phyloP scores from a whole-genome alignment of 2,797 vertebrate genomes.

The Gorsachius magnificus region DNA sequence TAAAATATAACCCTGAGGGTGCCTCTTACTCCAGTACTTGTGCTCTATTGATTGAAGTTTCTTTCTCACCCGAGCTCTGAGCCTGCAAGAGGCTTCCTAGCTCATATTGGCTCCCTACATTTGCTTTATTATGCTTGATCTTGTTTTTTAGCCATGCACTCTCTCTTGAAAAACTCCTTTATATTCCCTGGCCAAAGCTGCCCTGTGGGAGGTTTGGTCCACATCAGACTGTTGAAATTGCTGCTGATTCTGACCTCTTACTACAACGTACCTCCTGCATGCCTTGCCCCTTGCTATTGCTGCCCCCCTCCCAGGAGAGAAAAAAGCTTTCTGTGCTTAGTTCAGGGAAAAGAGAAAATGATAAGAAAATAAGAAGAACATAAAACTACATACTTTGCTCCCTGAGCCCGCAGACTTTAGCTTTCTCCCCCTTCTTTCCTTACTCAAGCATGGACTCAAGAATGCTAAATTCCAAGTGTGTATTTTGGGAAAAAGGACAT shows the following conservation, averaged over 20 bases:
- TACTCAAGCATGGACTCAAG: background rate
- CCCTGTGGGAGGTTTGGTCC: background rate
- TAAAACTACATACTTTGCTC: background rate
- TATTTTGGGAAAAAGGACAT: background rate
- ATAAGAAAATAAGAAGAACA: background rate
- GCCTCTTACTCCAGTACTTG: background rate
- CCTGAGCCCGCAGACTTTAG: background rate
- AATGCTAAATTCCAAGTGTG: background rate
- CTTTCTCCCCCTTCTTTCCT: background rate
- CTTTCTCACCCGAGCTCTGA: background rate
- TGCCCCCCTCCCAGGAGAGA: background rate
- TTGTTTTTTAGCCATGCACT: background rate
- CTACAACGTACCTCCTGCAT: fast-evolving
- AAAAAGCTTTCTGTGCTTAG: background rate
- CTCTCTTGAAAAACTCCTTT: background rate
- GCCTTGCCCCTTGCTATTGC: background rate
- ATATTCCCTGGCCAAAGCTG: background rate
- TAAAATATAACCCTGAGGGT: constrained; percentile 33
- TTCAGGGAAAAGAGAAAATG: background rate
- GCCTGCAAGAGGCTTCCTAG: background rate
- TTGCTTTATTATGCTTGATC: background rate
- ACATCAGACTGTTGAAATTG: background rate
- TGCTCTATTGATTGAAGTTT: background rate
- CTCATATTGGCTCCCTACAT: background rate
- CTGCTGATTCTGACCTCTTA: background rate